Evolutionary conservation across 2,113 vertebrate genomes (phyloP).

Genomic region (Ptilorrhoa leucosticta): DNA sequence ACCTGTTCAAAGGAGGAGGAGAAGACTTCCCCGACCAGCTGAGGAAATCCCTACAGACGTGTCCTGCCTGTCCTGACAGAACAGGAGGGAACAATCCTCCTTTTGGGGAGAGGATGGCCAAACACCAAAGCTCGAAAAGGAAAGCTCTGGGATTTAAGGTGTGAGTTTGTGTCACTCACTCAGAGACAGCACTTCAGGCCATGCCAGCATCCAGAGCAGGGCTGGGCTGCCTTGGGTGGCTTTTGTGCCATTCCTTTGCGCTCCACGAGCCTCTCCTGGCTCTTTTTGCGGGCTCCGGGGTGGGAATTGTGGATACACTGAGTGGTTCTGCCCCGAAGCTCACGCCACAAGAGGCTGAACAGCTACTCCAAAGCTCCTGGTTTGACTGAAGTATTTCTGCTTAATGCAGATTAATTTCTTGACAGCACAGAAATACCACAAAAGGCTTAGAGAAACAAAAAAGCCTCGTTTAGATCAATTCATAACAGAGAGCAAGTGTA

Average conservation of each 20-base stretch:
- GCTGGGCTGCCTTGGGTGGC: background rate
- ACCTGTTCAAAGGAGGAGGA: background rate
- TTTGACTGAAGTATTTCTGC: background rate
- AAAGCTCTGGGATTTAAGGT: rapidly evolving
- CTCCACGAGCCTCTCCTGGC: background rate
- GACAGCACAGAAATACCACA: background rate
- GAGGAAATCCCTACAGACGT: background rate
- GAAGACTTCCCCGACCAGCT: background rate
- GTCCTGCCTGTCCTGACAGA: background rate
- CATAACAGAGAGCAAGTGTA: background rate
- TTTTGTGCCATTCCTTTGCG: background rate
- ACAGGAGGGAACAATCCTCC: background rate
- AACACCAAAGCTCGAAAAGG: background rate
- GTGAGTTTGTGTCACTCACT: background rate
- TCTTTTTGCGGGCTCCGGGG: background rate
- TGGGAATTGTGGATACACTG: background rate
- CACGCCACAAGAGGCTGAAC: rapidly evolving
- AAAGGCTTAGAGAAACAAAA: slow-evolving; percentile 24
- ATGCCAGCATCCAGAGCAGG: background rate
- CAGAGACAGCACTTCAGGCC: background rate
- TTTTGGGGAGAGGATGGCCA: background rate
- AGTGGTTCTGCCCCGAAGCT: background rate
- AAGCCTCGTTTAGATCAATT: background rate
- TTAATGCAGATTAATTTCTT: slow-evolving; percentile 15
- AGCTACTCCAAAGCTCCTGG: background rate